phyloP scores from a whole-genome alignment of 2,797 vertebrate genomes.

The Rhincodon typus region DNA sequence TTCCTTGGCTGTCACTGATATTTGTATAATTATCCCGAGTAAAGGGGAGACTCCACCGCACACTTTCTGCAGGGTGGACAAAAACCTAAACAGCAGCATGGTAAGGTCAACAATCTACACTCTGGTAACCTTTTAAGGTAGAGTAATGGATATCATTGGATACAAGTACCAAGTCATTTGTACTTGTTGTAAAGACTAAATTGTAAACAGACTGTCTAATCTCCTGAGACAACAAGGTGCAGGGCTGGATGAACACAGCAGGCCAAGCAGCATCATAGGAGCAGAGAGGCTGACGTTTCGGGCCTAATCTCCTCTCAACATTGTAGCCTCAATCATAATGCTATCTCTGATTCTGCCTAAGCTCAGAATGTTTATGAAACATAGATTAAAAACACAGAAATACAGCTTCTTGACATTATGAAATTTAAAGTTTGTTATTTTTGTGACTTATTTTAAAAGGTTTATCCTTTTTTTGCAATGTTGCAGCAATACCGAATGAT shows the following conservation, averaged over 20 bases:
- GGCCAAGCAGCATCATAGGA: too few species aligned
- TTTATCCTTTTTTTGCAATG: neutral
- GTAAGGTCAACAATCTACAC: slow-evolving; percentile 58
- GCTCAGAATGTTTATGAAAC: neutral
- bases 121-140: neutral
- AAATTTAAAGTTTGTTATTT: neutral
- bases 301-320: neutral
- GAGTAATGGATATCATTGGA: neutral
- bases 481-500: neutral
- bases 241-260: too few species aligned
- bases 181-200: neutral
- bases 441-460: neutral
- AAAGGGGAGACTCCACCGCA: slow-evolving; percentile 93
- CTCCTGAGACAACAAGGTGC: too few species aligned
- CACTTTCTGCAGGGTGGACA: slow-evolving; percentile 96
- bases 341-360: neutral
- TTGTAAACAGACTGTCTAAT: neutral
- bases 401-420: neutral
- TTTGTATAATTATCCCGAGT: slow-evolving; percentile 89
- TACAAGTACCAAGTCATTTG: neutral
- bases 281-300: too few species aligned
- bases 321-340: neutral
- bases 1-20: slow-evolving; percentile 85
- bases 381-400: neutral
- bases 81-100: slow-evolving; percentile 96